Conservation (phyloP, 2,888 invertebrate species). For the Lysandra bellargus region DNA sequence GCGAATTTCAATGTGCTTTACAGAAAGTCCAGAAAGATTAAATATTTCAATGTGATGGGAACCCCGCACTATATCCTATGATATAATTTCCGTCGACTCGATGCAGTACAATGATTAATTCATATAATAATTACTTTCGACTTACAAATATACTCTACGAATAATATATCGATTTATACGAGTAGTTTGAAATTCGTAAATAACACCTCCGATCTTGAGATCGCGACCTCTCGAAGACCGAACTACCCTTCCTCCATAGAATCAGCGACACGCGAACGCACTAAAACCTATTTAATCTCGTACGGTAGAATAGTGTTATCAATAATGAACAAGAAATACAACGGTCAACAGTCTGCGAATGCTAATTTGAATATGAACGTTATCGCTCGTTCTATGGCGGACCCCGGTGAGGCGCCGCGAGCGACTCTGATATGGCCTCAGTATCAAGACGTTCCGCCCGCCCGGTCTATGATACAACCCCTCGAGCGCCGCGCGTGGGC, state of each 20-base stretch:
- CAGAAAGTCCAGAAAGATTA: conserved; percentile 33
- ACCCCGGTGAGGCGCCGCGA: conserved; percentile 58
- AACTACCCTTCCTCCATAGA: conserved; percentile 72
- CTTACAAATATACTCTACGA: conserved; percentile 32
- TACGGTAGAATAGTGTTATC: conserved; percentile 59
- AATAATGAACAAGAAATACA: conserved; percentile 69
- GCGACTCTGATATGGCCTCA: conserved; percentile 79
- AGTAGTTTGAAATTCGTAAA: conserved; percentile 56
- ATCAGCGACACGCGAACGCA: conserved; percentile 75
- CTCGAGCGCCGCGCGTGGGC: conserved; percentile 74
- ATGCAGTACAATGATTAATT: conserved; percentile 33
- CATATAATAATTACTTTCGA: conserved; percentile 33
- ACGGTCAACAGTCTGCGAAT: conserved; percentile 54
- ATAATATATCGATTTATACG: conserved; percentile 35
- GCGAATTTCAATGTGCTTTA: conserved; percentile 53
- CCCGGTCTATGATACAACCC: conserved; percentile 75
- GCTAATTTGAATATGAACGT: conserved; percentile 48
- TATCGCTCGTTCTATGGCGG: conserved; percentile 73
- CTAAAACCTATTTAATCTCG: conserved; percentile 66
- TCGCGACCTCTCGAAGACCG: conserved; percentile 68
- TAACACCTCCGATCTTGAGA: conserved; percentile 73
- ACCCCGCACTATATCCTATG: conserved; percentile 28
- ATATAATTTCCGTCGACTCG: conserved; percentile 35
- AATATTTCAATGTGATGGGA: conserved; percentile 23
- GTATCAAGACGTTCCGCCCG: conserved; percentile 78